Evolutionary conservation across 1,140 invertebrate species (phyloP), one percentile per base, ranked within the genome.

Genomic region (Rhynchophorus ferrugineus): DNA sequence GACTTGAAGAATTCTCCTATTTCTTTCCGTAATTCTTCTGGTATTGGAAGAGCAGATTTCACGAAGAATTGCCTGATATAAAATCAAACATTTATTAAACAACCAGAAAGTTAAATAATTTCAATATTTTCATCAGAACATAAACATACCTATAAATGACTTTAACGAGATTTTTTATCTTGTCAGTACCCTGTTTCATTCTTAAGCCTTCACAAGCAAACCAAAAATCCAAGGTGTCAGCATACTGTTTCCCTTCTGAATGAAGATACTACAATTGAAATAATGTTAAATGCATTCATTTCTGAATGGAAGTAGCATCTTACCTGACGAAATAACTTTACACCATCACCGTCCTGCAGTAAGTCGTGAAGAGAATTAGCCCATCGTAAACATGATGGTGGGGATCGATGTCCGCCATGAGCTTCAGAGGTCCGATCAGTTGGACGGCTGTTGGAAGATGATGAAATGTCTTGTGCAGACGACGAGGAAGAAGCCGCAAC

Each of bases 151-250:
- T 87, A 73, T 91, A 84, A 63, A 92, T 92, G 55, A 83, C 81
- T 71, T 83, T 83, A 60, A 90, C 83, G 62, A 91, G 76, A 68
- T 84, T 82, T 54, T 81, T 78, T 54, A 89, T 81, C 64, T 78
- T 81, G 62, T 80, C 76, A 2, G 78, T 78, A 69, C 87, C 82
- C 52, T 76, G 74, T 64, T 89, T 82, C 64, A 85, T 83, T 63
- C 89, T 89, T 48, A 93, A 78, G 13, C 91, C 91, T 67, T 91
- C 84, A 70, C 90, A 92, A 37, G 89, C 91, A 72, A 92, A 93
- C 80, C 89, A 91, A 72, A 94, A 94, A 65, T 89, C 83, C 54
- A 94, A 78, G 33, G 83, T 77, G 69, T 87, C 83, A 43, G 83
- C 80, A 69, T 87, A 81, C 56, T 80, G 78, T 59, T 81, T 81